Evolutionary conservation across 1,140 invertebrate genomes (phyloP).

Genomic region (Leptinotarsa undecemlineata): DNA sequence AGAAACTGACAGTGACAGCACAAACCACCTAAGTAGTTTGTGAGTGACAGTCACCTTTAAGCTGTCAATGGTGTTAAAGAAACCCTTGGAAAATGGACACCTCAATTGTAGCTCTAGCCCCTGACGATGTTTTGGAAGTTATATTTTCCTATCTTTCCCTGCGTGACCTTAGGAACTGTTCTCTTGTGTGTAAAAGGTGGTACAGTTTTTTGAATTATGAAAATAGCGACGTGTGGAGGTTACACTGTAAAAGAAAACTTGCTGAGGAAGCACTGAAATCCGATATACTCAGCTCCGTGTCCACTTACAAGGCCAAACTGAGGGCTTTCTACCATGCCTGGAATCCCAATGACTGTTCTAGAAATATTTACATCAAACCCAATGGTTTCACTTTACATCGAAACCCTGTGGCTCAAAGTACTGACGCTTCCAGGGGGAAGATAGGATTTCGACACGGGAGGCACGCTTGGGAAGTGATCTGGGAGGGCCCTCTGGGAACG

Average conservation of each 20-base stretch:
- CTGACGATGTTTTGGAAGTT: slow-evolving; percentile 85
- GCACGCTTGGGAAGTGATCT: slow-evolving; percentile 98
- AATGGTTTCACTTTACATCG: slow-evolving; percentile 96
- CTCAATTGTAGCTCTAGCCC: slow-evolving; percentile 43
- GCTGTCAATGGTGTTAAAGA: slow-evolving; percentile 3
- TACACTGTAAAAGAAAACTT: slow-evolving; percentile 85
- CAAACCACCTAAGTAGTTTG: no score
- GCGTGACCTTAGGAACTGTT: slow-evolving; percentile 84
- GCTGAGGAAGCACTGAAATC: slow-evolving; percentile 91
- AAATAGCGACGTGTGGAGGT: slow-evolving; percentile 94
- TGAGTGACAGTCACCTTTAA: background rate
- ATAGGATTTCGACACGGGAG: slow-evolving; percentile 91
- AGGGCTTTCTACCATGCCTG: slow-evolving; percentile 94
- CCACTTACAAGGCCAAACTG: slow-evolving; percentile 92
- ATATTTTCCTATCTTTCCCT: slow-evolving; percentile 93
- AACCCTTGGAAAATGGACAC: slow-evolving; percentile 2
- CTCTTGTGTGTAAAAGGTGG: slow-evolving; percentile 94
- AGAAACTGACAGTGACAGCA: background rate
- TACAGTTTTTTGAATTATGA: slow-evolving; percentile 88
- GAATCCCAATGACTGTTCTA: slow-evolving; percentile 96
- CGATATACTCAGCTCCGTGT: slow-evolving; percentile 85
- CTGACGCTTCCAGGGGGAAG: slow-evolving; percentile 93
- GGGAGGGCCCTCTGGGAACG: slow-evolving; percentile 97
- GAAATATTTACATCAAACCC: slow-evolving; percentile 95
- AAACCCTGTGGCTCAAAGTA: slow-evolving; percentile 98